phyloP scores from a whole-genome alignment of 2,888 invertebrate species.

The Exocentrus adspersus region DNA sequence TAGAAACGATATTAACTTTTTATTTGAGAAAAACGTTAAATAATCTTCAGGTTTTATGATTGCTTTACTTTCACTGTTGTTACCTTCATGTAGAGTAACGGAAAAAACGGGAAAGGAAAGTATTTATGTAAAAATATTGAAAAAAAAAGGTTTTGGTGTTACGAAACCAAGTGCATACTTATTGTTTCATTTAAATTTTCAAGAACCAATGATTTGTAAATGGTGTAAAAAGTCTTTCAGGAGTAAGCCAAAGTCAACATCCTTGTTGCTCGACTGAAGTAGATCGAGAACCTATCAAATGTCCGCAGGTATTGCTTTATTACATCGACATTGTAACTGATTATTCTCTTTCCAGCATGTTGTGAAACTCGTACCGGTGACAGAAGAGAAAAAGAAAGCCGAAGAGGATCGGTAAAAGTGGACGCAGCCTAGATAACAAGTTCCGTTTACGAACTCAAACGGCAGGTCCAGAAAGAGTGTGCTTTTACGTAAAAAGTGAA shows the following conservation, averaged over 20 bases:
- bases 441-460: neutral
- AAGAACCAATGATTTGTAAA: no score
- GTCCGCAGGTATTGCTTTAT: neutral
- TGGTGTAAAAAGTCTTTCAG: no score
- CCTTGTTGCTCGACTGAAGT: no score
- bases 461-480: no score
- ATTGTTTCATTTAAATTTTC: no score
- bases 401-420: neutral
- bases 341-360: neutral
- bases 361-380: neutral
- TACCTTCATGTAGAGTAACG: neutral
- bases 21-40: neutral
- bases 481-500: neutral
- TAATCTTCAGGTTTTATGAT: neutral
- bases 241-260: no score
- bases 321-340: neutral
- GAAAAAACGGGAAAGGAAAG: neutral
- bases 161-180: no score
- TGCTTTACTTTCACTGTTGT: neutral
- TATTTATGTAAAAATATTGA: no score
- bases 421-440: slow-evolving; percentile 21
- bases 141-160: no score
- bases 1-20: no score
- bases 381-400: neutral
- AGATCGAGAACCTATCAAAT: no score